These are phyloP conservation scores for human (Homo sapiens) DNA, from an alignment of 2,113 vertebrate genomes.

Conservation along the genomic window DNA sequence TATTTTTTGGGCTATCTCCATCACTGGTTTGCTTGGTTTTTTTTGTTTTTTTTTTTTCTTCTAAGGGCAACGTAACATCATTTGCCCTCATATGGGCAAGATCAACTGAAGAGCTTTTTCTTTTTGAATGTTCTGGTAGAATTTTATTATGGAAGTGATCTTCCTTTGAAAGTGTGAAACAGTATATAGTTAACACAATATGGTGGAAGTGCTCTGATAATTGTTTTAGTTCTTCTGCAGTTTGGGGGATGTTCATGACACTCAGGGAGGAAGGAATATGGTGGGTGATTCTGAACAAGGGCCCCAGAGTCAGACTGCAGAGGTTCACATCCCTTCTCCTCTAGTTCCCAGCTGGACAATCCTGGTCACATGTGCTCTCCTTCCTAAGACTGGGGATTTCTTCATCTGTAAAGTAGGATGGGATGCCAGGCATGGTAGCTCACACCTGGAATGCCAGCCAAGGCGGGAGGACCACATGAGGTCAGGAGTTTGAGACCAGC, in stretches of 20 bases:
- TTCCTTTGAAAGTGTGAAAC: slow-evolving; percentile 20
- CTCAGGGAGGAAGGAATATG: not conserved
- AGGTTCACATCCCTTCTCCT: not conserved
- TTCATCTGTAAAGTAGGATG: not conserved
- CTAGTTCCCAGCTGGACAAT: not conserved
- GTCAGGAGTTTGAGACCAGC: too few species aligned
- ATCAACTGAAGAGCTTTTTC: not conserved
- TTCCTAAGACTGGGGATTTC: not conserved
- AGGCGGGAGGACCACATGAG: too few species aligned
- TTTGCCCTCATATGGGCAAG: not conserved
- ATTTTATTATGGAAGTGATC: not conserved
- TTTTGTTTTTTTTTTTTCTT: not conserved
- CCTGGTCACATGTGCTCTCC: not conserved
- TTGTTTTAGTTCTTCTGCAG: not conserved
- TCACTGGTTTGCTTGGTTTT: not conserved
- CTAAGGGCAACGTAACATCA: not conserved
- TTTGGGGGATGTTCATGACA: not conserved
- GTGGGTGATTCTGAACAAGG: not conserved
- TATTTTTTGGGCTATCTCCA: not conserved
- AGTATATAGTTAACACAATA: not conserved
- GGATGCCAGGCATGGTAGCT: not conserved
- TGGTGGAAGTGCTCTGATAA: not conserved
- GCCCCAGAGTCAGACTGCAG: not conserved
- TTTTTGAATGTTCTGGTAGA: not conserved
- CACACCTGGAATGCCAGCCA: too few species aligned